Evolutionary conservation across 2,113 vertebrate species (phyloP), one percentile per base, ranked within the genome.

Genomic region (Antechinus flavipes): DNA sequence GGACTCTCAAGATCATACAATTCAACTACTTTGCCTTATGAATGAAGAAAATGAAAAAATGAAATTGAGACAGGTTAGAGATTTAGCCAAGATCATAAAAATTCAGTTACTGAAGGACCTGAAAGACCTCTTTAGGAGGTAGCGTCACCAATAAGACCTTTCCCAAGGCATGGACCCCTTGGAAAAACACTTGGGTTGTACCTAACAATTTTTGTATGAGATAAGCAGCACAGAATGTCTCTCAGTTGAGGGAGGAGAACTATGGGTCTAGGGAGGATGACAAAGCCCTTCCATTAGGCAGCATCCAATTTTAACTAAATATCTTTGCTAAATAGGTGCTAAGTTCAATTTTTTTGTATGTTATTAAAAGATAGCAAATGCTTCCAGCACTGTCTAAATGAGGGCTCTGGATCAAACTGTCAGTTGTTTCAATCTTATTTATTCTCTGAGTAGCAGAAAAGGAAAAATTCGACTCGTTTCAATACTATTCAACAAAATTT

Each of bases 21-120:
- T 68, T 68, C 27, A 61, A 61, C 8, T 35, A 12, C 9, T 2
- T 35, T 35, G 58, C n/a, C 61, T 76, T 42, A 23, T 84, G n/a
- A 19, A 84, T 42, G 68, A 84, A 84, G n/a, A 42, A 84, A 84
- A 84, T 7, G 35, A 35, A 68, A 14, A 76, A 1, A n/a, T 19
- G 68, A 42, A 42, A 16, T 84, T 42, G 68, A 42, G 19, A 42
- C 1, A 84, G n/a, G 0, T 84, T 23, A 42, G 7, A 22, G 6
- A 84, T n/a, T 84, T 84, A 84, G 22, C 16, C 5, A 84, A 84
- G 68, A n/a, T 84, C 19, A 84, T 42, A 42, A 19, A 84, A 84
- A 42, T 84, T 89, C 91, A 56, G 53, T 95, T 95, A 96, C 55
- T 93, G 68, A 94, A 89, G 84, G 90, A 52, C 50, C 92, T 14